These are phyloP conservation scores for Ctenodactylus gundi DNA, from an alignment of 2,113 vertebrate genomes.

Conservation along the genomic window DNA sequence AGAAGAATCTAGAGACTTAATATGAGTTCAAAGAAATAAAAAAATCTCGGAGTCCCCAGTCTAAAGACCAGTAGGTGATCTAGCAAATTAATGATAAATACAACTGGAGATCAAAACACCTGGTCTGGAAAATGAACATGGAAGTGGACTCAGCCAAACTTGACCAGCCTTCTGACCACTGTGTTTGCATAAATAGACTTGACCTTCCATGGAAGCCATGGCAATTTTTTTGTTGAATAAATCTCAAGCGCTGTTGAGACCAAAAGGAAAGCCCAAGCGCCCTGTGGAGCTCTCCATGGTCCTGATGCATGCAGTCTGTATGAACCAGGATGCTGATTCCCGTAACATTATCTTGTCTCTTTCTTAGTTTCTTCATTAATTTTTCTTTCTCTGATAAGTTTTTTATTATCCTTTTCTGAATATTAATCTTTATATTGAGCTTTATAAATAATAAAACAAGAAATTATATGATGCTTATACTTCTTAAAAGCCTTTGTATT, in stretches of 20 bases:
- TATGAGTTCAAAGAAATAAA: not conserved
- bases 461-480: constrained; percentile 44
- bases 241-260: not conserved
- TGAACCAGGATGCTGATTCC: fast-evolving
- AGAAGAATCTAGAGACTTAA: not conserved
- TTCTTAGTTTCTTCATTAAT: not conserved
- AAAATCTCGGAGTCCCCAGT: not conserved
- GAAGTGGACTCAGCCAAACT: not conserved
- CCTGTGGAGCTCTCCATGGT: not conserved
- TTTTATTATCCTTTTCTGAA: not conserved
- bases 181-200: not conserved
- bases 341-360: not conserved
- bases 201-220: not conserved
- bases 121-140: not conserved
- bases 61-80: not conserved
- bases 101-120: not conserved
- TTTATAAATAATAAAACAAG: constrained; percentile 68
- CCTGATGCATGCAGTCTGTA: fast-evolving
- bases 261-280: not conserved
- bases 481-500: constrained; percentile 35
- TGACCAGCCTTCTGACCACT: not conserved
- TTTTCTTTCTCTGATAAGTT: not conserved
- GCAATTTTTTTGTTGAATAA: not conserved
- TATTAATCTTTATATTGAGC: not conserved
- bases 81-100: not conserved